These are phyloP conservation scores for Carterocephalus palaemon DNA, from an alignment of 2,888 invertebrate genomes.

Conservation along the genomic window DNA sequence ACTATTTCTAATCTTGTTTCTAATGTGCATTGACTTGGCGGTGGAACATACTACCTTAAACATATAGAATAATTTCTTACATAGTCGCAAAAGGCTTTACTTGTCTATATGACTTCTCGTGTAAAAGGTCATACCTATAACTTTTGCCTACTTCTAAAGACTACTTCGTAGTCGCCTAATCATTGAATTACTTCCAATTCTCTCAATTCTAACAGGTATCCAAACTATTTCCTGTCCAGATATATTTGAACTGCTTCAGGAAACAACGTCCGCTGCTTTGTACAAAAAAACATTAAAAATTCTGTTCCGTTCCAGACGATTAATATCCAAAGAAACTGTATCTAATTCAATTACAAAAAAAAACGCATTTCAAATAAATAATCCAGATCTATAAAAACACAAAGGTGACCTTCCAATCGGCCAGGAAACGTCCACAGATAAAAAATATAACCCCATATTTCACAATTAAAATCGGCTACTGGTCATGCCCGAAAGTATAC, in stretches of 20 bases:
- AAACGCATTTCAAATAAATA: slow-evolving; percentile 48
- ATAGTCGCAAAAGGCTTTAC: too few relatives aligned
- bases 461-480: slow-evolving; percentile 78
- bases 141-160: too few relatives aligned
- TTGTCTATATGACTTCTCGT: too few relatives aligned
- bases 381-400: slow-evolving; percentile 59
- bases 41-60: too few relatives aligned
- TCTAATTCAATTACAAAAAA: slow-evolving; percentile 57
- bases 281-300: slow-evolving; percentile 50
- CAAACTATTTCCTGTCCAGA: slow-evolving; percentile 18
- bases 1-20: too few relatives aligned
- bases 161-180: too few relatives aligned
- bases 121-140: too few relatives aligned
- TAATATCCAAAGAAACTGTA: slow-evolving; percentile 57
- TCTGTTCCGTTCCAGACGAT: slow-evolving; percentile 55
- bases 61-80: too few relatives aligned
- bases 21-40: too few relatives aligned
- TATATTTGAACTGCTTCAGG: slow-evolving; percentile 37
- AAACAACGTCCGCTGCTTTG: slow-evolving; percentile 62
- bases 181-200: slow-evolving; percentile 14
- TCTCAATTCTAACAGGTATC: too few relatives aligned
- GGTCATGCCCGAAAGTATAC: slow-evolving; percentile 74
- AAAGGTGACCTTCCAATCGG: slow-evolving; percentile 69
- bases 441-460: slow-evolving; percentile 68
- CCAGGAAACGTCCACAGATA: slow-evolving; percentile 53